These are phyloP conservation scores for Chaitophorus viminalis DNA, from an alignment of 2,888 invertebrate genomes.

Conservation along the genomic window DNA sequence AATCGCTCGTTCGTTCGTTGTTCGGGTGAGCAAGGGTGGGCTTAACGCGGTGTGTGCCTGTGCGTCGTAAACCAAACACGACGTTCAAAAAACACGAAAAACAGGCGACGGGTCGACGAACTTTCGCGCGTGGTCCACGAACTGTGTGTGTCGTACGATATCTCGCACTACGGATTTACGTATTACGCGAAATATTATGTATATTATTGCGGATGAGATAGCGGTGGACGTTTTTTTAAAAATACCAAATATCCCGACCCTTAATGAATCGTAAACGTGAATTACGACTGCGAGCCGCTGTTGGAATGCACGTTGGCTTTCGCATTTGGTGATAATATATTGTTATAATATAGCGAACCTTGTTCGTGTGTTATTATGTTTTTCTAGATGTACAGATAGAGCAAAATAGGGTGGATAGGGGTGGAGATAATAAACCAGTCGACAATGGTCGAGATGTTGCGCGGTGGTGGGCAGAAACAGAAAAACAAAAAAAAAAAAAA, in stretches of 20 bases:
- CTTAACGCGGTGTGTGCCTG: too few relatives aligned
- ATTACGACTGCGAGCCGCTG: background rate
- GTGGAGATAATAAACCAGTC: conserved; percentile 4
- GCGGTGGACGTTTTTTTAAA: background rate
- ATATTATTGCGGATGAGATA: too few relatives aligned
- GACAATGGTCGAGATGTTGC: background rate
- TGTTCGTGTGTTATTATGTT: too few relatives aligned
- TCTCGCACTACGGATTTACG: too few relatives aligned
- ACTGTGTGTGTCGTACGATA: too few relatives aligned
- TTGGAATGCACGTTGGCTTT: background rate
- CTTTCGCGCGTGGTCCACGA: background rate
- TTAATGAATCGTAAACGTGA: conserved; percentile 33
- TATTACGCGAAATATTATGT: too few relatives aligned
- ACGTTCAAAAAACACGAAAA: too few relatives aligned
- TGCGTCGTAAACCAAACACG: too few relatives aligned
- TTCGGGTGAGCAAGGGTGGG: too few relatives aligned
- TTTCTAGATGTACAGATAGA: too few relatives aligned
- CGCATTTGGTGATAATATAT: background rate
- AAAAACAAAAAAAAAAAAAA: conserved; percentile 14
- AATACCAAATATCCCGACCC: conserved; percentile 28
- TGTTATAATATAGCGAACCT: too few relatives aligned
- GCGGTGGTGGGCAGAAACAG: background rate
- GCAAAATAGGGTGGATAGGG: too few relatives aligned
- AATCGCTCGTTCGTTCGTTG: background rate
- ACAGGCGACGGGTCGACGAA: background rate